Evolutionary conservation across 2,113 vertebrate genomes (phyloP).

Genomic region (Ptilonorhynchus violaceus): DNA sequence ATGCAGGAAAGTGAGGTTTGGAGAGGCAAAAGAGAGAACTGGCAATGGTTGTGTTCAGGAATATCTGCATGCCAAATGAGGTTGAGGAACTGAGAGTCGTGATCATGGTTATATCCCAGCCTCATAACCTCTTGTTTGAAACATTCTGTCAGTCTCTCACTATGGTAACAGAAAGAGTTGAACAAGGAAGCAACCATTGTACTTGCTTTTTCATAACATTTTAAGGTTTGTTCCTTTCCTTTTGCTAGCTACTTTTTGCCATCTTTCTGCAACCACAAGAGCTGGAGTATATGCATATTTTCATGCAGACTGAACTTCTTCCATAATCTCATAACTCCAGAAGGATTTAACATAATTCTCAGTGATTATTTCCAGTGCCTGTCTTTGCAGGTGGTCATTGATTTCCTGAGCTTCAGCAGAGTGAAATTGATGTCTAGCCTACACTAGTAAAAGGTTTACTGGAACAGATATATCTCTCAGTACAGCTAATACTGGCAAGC

Average conservation of each 20-base stretch:
- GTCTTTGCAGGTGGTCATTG: constrained; percentile 62
- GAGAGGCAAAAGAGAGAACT: neutral
- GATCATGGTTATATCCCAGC: neutral
- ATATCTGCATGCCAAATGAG: neutral
- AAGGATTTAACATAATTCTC: constrained; percentile 55
- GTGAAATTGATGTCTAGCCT: constrained; percentile 58
- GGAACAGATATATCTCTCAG: constrained; percentile 50
- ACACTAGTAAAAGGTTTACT: constrained; percentile 57
- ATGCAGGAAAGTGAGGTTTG: neutral
- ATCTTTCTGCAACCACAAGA: neutral
- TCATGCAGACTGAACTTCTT: constrained; percentile 7
- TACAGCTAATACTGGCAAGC: constrained; percentile 19
- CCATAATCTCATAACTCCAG: constrained; percentile 56
- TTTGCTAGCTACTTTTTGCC: neutral
- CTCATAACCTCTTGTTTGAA: neutral
- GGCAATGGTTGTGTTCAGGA: neutral
- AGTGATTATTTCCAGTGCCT: constrained; percentile 60
- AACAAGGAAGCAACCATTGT: neutral
- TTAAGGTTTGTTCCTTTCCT: neutral
- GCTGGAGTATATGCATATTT: constrained; percentile 22
- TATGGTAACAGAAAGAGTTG: neutral
- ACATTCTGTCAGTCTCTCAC: neutral
- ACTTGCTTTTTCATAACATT: neutral
- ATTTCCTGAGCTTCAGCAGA: constrained; percentile 57
- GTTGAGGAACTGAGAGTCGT: neutral